Conservation (phyloP, 2,797 vertebrate species). For the Crocidura indochinensis region DNA sequence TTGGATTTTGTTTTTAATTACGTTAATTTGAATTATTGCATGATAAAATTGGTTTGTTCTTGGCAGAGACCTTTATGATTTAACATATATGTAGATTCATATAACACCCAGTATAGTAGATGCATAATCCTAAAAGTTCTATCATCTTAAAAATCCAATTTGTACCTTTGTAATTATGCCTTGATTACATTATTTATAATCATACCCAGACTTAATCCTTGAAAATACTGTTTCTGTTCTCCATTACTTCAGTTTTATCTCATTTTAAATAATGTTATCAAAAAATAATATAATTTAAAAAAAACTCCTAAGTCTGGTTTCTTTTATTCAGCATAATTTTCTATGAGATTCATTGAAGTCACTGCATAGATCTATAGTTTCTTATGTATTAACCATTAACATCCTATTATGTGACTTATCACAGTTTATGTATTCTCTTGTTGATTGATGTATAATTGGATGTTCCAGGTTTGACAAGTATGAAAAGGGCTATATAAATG, state of each 20-base stretch:
- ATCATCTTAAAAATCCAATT: neutral
- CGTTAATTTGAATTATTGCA: neutral
- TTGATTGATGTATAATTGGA: neutral
- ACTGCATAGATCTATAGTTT: slow-evolving; percentile 7
- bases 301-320: neutral
- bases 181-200: slow-evolving; percentile 23
- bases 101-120: neutral
- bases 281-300: neutral
- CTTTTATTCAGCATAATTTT: slow-evolving; percentile 24
- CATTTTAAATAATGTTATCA: slow-evolving; percentile 40
- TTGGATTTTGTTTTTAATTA: slow-evolving; percentile 11
- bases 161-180: slow-evolving; percentile 28
- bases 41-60: slow-evolving; percentile 20
- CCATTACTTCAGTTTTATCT: slow-evolving; percentile 47
- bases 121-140: neutral
- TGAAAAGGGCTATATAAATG: slow-evolving; percentile 31
- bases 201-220: neutral
- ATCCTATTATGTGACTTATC: slow-evolving; percentile 18
- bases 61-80: neutral
- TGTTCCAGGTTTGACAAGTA: slow-evolving; percentile 33
- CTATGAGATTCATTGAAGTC: neutral
- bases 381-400: slow-evolving; percentile 24
- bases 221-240: slow-evolving; percentile 5
- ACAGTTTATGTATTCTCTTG: slow-evolving; percentile 42
- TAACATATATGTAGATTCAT: neutral